A percentile compares a stretch with the other conserved stretches of the same genome.
phyloP scores from a whole-genome alignment of 1,140 invertebrate genomes.

The Chironomus tepperi region DNA sequence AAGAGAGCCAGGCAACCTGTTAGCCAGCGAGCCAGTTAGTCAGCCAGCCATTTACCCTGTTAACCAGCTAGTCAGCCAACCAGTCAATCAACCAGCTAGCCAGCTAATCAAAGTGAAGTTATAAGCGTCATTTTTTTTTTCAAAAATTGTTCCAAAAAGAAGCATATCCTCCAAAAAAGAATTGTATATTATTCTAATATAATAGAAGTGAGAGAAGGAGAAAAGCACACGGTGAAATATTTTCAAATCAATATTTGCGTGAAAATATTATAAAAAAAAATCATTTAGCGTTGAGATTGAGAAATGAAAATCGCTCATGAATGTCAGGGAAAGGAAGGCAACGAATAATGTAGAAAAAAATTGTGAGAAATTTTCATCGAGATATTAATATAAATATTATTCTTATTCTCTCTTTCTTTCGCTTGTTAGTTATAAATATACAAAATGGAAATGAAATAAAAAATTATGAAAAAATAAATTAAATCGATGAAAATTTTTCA shows the following conservation, averaged over 20 bases:
- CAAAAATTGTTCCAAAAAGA: background rate
- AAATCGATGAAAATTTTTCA: background rate
- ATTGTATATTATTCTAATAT: too few relatives aligned
- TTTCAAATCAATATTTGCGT: conserved; percentile 8
- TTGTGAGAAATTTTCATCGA: background rate
- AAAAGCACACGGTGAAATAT: too few relatives aligned
- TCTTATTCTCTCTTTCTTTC: background rate
- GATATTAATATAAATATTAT: conserved; percentile 7
- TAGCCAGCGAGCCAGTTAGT: too few relatives aligned
- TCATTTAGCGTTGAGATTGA: background rate
- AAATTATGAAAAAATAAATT: background rate
- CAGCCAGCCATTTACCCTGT: too few relatives aligned
- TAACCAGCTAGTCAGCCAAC: too few relatives aligned
- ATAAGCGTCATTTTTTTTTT: background rate
- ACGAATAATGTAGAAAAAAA: conserved; percentile 25
- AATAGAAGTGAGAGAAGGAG: too few relatives aligned
- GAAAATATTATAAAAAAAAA: background rate
- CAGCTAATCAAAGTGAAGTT: background rate
- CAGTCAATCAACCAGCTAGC: too few relatives aligned
- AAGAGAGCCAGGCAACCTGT: too few relatives aligned
- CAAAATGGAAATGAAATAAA: background rate
- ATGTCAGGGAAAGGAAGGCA: background rate
- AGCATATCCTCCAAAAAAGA: background rate
- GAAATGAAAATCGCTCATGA: background rate
- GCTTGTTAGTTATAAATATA: background rate